These are phyloP conservation scores for Rousettus madagascariensis DNA, from an alignment of 2,797 vertebrate species.

Conservation along the genomic window DNA sequence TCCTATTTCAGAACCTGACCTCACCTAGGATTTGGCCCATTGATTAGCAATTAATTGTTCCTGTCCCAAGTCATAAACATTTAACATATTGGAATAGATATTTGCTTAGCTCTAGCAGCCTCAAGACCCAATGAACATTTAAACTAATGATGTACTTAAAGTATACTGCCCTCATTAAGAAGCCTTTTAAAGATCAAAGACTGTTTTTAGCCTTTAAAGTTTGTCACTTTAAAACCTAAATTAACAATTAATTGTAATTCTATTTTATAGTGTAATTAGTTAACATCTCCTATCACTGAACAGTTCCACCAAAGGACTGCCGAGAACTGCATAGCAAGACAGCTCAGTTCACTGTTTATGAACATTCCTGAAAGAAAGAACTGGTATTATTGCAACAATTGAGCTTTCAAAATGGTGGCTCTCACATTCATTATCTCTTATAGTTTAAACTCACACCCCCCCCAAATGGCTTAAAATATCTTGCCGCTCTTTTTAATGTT, in stretches of 20 bases:
- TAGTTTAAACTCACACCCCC: not conserved
- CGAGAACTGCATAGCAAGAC: not conserved
- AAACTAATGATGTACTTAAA: constrained; percentile 78
- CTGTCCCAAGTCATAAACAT: constrained; percentile 78
- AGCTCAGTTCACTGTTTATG: constrained; percentile 19
- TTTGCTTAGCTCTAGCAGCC: constrained; percentile 68
- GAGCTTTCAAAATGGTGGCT: not conserved
- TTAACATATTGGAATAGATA: constrained; percentile 75
- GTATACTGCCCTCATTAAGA: constrained; percentile 78
- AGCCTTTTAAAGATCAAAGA: constrained; percentile 79
- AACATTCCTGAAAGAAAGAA: not conserved
- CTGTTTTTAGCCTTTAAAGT: constrained; percentile 76
- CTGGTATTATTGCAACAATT: not conserved
- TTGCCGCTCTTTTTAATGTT: not conserved
- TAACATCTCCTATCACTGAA: constrained; percentile 58
- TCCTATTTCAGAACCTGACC: constrained; percentile 64
- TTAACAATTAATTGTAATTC: constrained; percentile 82
- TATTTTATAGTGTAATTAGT: constrained; percentile 79
- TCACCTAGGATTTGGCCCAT: constrained; percentile 71
- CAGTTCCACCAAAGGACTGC: not conserved
- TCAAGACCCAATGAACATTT: constrained; percentile 70
- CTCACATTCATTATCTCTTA: not conserved
- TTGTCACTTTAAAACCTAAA: constrained; percentile 79
- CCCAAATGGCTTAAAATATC: not conserved
- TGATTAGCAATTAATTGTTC: constrained; percentile 77